Percentiles rank a stretch among this genome's conserved stretches.
Evolutionary conservation across 2,888 invertebrate genomes (phyloP).

Genomic region (Eupithecia insigniata): DNA sequence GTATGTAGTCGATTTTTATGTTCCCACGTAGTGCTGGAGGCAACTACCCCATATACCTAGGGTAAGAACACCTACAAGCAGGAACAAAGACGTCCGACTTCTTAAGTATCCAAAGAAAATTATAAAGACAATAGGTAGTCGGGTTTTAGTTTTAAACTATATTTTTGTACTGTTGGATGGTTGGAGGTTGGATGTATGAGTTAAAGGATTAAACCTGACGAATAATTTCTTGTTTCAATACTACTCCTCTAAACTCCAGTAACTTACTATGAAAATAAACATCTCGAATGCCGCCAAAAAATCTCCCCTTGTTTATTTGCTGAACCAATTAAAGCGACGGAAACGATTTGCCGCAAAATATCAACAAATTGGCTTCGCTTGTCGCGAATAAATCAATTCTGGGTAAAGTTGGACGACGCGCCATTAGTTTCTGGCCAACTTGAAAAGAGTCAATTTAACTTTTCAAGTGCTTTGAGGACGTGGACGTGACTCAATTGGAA

Average conservation of each 20-base stretch:
- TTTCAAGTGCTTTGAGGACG: conserved; percentile 29
- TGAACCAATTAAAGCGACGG: conserved; percentile 5
- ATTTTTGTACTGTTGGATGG: no score
- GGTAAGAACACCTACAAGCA: no score
- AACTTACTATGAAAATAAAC: conserved; percentile 13
- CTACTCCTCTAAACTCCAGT: neutral
- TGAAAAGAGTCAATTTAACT: conserved; percentile 45
- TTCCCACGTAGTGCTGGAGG: no score
- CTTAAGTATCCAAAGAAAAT: no score
- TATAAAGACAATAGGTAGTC: no score
- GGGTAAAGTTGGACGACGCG: conserved; percentile 29
- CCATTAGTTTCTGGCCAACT: conserved; percentile 40
- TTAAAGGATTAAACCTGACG: neutral
- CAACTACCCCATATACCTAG: no score
- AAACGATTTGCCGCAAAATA: conserved; percentile 27
- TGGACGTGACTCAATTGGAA: conserved; percentile 23
- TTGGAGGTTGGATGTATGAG: neutral
- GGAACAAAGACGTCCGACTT: no score
- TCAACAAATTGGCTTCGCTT: conserved; percentile 38
- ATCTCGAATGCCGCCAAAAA: conserved; percentile 3
- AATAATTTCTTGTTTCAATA: neutral
- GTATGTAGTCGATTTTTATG: no score
- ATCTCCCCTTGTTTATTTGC: conserved; percentile 22
- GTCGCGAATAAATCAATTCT: conserved; percentile 39
- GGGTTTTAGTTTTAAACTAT: no score